These are phyloP conservation scores for Sebastiscus albofasciatus DNA, from an alignment of 2,797 vertebrate genomes.

Conservation along the genomic window DNA sequence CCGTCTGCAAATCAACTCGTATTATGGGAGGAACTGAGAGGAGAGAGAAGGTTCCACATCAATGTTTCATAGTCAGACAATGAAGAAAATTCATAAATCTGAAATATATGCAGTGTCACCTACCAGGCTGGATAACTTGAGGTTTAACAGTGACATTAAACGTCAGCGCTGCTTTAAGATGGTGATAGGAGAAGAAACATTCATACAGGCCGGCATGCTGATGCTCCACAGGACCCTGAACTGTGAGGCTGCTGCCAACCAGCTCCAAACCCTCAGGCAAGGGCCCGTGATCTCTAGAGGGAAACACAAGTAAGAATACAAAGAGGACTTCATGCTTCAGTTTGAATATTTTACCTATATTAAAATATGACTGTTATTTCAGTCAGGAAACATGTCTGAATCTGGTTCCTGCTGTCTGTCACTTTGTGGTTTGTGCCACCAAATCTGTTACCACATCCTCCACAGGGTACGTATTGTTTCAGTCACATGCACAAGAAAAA, in stretches of 20 bases:
- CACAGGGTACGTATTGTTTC: conserved; percentile 30
- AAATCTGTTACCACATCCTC: conserved; percentile 64
- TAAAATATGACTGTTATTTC: not conserved
- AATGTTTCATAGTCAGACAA: conserved; percentile 24
- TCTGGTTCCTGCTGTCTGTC: conserved; percentile 48
- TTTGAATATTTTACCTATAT: not conserved
- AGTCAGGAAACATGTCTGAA: conserved; percentile 19
- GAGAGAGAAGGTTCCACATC: conserved; percentile 14
- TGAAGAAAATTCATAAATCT: not conserved
- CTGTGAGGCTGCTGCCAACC: conserved; percentile 43
- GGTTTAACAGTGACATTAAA: conserved; percentile 72
- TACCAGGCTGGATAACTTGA: conserved; percentile 52
- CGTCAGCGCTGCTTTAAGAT: conserved; percentile 47
- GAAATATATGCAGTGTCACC: not conserved
- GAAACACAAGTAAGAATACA: not conserved
- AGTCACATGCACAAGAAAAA: not conserved
- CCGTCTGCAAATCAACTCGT: conserved; percentile 50
- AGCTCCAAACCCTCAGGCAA: conserved; percentile 66
- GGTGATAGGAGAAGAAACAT: conserved; percentile 73
- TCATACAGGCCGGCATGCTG: conserved; percentile 72
- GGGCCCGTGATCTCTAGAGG: conserved; percentile 57
- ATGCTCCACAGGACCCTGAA: conserved; percentile 57
- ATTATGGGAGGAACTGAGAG: conserved; percentile 70
- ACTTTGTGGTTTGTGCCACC: conserved; percentile 61
- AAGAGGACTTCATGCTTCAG: not conserved